phyloP scores from a whole-genome alignment of 2,888 invertebrate genomes.

The Buathra laborator region DNA sequence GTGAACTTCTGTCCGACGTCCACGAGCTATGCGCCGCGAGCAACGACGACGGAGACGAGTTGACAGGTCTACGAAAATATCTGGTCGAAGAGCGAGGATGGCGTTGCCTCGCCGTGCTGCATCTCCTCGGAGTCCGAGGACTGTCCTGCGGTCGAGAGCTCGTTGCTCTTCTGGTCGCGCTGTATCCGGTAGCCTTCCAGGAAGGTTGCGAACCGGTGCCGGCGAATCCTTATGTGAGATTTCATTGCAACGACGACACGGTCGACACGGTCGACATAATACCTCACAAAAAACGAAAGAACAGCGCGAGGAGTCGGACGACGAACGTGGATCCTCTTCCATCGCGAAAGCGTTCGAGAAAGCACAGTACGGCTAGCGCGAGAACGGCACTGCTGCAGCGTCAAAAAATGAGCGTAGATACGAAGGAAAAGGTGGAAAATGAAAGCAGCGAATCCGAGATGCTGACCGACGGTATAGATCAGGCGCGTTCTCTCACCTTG shows the following conservation, averaged over 20 bases:
- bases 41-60: conserved; percentile 83
- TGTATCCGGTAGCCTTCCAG: conserved; percentile 84
- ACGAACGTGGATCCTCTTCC: conserved; percentile 12
- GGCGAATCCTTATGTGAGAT: conserved; percentile 79
- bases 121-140: conserved; percentile 87
- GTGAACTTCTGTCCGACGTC: conserved; percentile 89
- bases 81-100: conserved; percentile 88
- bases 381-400: conserved; percentile 50
- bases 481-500: conserved; percentile 86
- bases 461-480: conserved; percentile 84
- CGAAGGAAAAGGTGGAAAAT: conserved; percentile 65
- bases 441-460: conserved; percentile 83
- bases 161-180: conserved; percentile 87
- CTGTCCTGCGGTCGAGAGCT: conserved; percentile 88
- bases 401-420: conserved; percentile 55
- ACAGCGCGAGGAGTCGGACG: conserved; percentile 50
- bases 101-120: conserved; percentile 87
- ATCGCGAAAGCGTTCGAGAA: conserved; percentile 53
- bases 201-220: conserved; percentile 45
- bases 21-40: conserved; percentile 85
- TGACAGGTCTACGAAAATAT: conserved; percentile 86
- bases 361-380: conserved; percentile 47
- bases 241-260: conserved; percentile 79
- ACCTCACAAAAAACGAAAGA: conserved; percentile 77
- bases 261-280: conserved; percentile 81